phyloP scores from a whole-genome alignment of 2,888 invertebrate genomes.

The Tricholauxania praeusta region DNA sequence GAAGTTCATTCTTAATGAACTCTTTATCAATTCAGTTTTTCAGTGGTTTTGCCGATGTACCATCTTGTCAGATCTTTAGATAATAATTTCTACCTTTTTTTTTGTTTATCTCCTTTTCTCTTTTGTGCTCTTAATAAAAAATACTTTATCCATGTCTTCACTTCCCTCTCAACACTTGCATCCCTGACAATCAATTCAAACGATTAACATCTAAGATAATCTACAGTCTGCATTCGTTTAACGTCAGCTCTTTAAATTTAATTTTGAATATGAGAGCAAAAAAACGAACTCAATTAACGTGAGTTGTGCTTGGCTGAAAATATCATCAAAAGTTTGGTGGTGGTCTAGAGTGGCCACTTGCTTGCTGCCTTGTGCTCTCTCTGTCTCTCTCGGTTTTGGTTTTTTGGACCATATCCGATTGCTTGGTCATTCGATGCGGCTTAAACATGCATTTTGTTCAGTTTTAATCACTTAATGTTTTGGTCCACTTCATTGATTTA shows the following conservation, averaged over 20 bases:
- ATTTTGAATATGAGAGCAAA: conserved; percentile 7
- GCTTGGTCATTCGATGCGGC: no score
- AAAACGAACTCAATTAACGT: conserved; percentile 15
- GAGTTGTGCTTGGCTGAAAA: no score
- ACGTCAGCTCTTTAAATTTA: background rate
- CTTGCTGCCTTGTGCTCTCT: background rate
- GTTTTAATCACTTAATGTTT: background rate
- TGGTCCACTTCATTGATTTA: background rate
- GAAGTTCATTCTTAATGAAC: no score
- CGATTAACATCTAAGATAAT: conserved; percentile 24
- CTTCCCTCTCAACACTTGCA: background rate
- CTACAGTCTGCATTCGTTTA: conserved; percentile 3
- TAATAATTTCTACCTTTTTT: background rate
- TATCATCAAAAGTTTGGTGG: conserved; percentile 9
- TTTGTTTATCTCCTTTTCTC: background rate
- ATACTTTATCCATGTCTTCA: background rate
- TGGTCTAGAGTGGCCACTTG: conserved; percentile 20
- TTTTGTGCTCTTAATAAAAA: background rate
- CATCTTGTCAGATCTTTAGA: no score
- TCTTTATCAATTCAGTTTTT: no score
- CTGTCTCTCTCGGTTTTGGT: background rate
- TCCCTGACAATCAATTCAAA: conserved; percentile 6
- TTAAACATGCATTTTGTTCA: conserved; percentile 14
- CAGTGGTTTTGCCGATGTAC: no score
- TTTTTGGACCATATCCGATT: background rate